Evolutionary conservation across 2,113 vertebrate genomes (phyloP), one percentile per base, ranked within the genome.

Genomic region (Sapayoa aenigma): DNA sequence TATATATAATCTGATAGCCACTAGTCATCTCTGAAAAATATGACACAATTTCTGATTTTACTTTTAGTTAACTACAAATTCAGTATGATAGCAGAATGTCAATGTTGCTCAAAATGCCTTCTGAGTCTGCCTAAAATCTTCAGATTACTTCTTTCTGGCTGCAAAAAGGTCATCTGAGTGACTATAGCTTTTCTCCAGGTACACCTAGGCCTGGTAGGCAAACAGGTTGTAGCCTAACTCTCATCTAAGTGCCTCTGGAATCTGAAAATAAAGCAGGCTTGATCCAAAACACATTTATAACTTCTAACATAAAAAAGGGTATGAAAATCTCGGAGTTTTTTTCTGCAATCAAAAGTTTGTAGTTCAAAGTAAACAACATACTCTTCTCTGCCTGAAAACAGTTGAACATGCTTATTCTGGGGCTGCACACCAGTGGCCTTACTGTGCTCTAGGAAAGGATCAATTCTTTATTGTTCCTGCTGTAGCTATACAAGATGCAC

Each of bases 341-440:
- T 12, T 47, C 22, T 20, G 33, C 39, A 76, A 28, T 9, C 4
- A 1, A 14, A 87, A 69, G 21, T 12, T 84, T 47, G 24, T 72
- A 39, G 30, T 76, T 18, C 28, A 46, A 67, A 72, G 5, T 63
- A 65, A 67, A 53, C 17, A 66, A 17, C 13, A 8, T 39, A 31
- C 18, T 15, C 6, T 62, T 31, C 25, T 75, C 33, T 76, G 13
- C 50, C 25, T 69, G 42, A 46, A 47, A 81, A 42, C 2, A 19
- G 16, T 7, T 37, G 23, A 50, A 62, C 0, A 0, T 56, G 37
- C 18, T n/a, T 71, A 22, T 69, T 33, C 50, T 12, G 8, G 18
- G 30, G 55, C 55, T 49, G 19, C 30, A 42, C 33, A 22, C 30
- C 60, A 18, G 50, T 24, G 15, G 37, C 21, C 80, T 52, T 37